Percentiles rank a stretch among this genome's conserved stretches.
Conservation (phyloP, 2,888 invertebrate genomes). For the Hyposoter dolosus region DNA sequence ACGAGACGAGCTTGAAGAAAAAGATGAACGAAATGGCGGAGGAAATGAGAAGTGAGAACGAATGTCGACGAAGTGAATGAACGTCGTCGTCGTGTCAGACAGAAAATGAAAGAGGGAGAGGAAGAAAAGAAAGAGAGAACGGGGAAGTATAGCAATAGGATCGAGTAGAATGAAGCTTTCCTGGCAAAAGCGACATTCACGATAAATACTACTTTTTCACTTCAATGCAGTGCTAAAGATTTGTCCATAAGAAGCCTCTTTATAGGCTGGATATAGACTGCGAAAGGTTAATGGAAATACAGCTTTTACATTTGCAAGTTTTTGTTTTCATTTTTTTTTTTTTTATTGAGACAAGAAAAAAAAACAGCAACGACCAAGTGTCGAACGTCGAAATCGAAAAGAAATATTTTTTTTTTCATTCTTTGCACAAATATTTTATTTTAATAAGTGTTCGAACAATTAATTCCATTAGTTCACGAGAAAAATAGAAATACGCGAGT, state of each 20-base stretch:
- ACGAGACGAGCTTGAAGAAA: neutral
- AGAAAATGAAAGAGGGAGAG: conserved; percentile 34
- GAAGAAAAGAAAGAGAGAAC: neutral
- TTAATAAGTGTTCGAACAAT: neutral
- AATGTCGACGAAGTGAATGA: conserved; percentile 45
- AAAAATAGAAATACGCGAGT: neutral
- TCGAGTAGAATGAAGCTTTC: conserved; percentile 53
- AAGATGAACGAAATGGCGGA: conserved; percentile 8
- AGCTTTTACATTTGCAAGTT: conserved; percentile 48
- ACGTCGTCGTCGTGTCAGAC: conserved; percentile 30
- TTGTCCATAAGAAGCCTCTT: neutral
- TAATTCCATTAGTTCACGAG: neutral
- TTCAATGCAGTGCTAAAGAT: conserved; percentile 37
- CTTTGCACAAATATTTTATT: neutral
- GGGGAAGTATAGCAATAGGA: conserved; percentile 35
- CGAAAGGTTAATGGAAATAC: conserved; percentile 45
- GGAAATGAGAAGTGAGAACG: conserved; percentile 26
- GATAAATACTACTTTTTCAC: conserved; percentile 58
- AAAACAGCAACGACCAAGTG: neutral
- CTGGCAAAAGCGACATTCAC: conserved; percentile 52
- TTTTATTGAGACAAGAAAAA: neutral
- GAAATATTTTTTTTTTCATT: neutral
- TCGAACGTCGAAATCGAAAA: neutral
- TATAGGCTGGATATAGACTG: neutral
- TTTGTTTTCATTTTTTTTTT: neutral